Conservation (phyloP, 2,888 invertebrate genomes). For the Drosophila aldrichi region DNA sequence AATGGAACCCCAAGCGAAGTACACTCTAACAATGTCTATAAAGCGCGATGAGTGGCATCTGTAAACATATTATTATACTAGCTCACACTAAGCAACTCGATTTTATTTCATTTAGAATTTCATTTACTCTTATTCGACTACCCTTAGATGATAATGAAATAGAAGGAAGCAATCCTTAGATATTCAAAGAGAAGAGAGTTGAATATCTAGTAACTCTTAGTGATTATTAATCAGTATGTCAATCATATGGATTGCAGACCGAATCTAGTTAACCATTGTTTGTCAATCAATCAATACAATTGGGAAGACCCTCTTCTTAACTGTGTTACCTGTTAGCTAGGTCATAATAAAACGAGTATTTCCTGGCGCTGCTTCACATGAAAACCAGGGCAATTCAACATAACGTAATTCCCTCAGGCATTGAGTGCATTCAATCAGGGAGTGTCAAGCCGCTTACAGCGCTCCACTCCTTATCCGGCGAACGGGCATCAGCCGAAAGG, state of each 20-base stretch:
- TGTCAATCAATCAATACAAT: constrained; percentile 1
- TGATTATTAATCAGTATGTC: background rate
- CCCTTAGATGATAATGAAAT: background rate
- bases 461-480: constrained; percentile 30
- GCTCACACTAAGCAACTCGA: background rate
- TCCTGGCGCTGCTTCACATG: constrained; percentile 8
- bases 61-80: constrained; percentile 17
- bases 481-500: constrained; percentile 9
- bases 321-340: background rate
- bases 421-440: constrained; percentile 8
- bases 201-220: background rate
- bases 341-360: constrained; percentile 6
- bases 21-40: constrained; percentile 25
- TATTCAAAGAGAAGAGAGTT: background rate
- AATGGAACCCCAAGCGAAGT: background rate
- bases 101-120: background rate
- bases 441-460: constrained; percentile 22
- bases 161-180: too few relatives aligned
- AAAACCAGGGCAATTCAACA: constrained; percentile 1
- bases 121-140: background rate
- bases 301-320: background rate
- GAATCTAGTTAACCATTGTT: too few relatives aligned
- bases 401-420: constrained; percentile 11
- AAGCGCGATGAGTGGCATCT: constrained; percentile 17
- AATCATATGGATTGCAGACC: too few relatives aligned